Conservation (phyloP, 2,113 vertebrate genomes). For the Rhinoptilus africanus region DNA sequence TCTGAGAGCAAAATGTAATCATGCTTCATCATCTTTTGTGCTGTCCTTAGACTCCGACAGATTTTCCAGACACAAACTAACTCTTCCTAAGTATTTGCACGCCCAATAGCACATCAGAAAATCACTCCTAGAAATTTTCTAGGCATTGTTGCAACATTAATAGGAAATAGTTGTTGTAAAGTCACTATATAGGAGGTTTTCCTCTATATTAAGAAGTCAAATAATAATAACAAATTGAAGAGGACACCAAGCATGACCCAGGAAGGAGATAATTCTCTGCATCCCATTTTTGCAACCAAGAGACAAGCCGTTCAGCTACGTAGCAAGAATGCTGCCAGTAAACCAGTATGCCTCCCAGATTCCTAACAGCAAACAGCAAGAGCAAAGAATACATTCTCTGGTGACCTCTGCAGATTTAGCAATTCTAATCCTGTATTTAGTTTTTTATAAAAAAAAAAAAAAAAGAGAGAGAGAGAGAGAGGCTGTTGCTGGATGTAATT, state of each 20-base stretch:
- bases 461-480: background rate
- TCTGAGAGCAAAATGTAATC: conserved; percentile 19
- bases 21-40: background rate
- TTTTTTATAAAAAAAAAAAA: background rate
- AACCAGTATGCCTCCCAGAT: background rate
- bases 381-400: background rate
- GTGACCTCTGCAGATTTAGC: background rate
- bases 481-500: background rate
- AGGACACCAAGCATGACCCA: background rate
- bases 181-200: background rate
- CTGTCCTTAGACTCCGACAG: background rate
- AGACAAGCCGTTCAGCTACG: background rate
- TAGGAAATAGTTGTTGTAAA: background rate
- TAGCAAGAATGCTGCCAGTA: conserved; percentile 16
- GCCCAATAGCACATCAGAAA: background rate
- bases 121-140: background rate
- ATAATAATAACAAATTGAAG: background rate
- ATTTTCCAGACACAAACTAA: background rate
- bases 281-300: background rate
- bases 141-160: background rate
- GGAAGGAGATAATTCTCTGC: background rate
- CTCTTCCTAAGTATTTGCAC: background rate
- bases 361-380: background rate
- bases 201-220: background rate
- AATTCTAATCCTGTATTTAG: background rate